A percentile compares a stretch with the other conserved stretches of the same genome.
Conservation (phyloP, 2,797 vertebrate genomes). For the Hirundo rustica region DNA sequence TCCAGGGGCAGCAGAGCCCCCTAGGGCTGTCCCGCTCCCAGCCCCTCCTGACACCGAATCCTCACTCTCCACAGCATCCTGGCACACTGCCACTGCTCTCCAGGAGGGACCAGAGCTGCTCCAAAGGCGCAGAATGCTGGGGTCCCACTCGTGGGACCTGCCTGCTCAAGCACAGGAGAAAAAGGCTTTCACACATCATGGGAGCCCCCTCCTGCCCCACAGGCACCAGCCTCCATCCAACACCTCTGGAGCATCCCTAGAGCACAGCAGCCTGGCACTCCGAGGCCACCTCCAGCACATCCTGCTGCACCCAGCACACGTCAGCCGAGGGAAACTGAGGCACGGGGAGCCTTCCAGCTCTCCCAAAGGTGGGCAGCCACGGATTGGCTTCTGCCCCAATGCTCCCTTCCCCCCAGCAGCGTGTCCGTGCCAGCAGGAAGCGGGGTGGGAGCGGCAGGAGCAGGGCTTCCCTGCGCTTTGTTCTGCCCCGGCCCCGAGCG, state of each 20-base stretch:
- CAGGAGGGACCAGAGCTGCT: background rate
- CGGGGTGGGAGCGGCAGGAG: background rate
- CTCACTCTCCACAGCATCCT: background rate
- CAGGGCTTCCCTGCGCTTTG: constrained; percentile 55
- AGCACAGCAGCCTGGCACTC: background rate
- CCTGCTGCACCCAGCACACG: background rate
- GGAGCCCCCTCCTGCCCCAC: background rate
- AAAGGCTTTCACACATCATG: accelerated
- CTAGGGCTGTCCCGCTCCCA: background rate
- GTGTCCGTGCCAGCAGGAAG: constrained; percentile 26
- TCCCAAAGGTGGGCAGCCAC: background rate
- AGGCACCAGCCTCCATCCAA: background rate
- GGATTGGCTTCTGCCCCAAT: accelerated
- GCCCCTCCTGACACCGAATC: background rate
- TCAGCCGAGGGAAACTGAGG: background rate
- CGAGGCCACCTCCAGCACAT: background rate
- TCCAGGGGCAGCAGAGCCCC: accelerated
- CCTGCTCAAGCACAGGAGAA: background rate
- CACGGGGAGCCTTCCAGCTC: background rate
- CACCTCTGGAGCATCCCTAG: background rate
- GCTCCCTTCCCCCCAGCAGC: background rate
- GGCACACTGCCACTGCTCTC: background rate
- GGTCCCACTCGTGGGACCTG: background rate
- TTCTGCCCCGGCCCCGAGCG: background rate
- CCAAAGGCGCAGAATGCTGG: background rate